Evolutionary conservation across 2,113 vertebrate species (phyloP), one percentile per base, ranked within the genome.

Genomic region (Oreochromis aureus): DNA sequence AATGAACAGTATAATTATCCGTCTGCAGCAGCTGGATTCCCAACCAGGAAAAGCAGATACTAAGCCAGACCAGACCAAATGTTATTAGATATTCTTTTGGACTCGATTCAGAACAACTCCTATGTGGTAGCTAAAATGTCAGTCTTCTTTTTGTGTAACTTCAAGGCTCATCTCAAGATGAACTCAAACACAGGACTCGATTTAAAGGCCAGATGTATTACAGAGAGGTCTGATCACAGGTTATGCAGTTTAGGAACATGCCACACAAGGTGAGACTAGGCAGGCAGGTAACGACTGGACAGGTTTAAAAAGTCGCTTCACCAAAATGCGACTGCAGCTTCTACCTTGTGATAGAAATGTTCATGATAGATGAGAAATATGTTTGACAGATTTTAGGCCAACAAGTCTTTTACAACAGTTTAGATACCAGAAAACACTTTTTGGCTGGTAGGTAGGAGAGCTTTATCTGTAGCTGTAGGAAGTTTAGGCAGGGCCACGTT

Each of bases 141-240:
- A 0, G 6, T 41, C 0, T 41, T 36, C n/a, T 71, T 9, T 53
- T 53, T 53, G 18, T n/a, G 7, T 53, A 53, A 9, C 51, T 12
- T 41, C 63, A 41, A 15, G 66, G 66, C 66, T 44, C 0, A 24
- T 41, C 36, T 24, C 36, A 71, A 15, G 36, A 41, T 44, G 36
- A 36, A 71, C 66, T 24, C 12, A 0, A 24, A 69, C 63, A 69
- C 63, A 41, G 36, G n/a, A 39, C 34, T 7, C 6, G 18, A 0
- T 0, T 12, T 36, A 1, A 1, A 48, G 11, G 32, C 0, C 34
- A 66, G 34, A 41, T 69, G 0, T 69, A 0, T 69, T 69, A 22
- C 63, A 69, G 36, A 66, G 13, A 22, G 19, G 36, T 69, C 12
- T 39, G 61, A 39, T 66, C 19, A 66, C 61, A 66, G 61, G 61